Conservation (phyloP, 1,140 invertebrate genomes). For the Gyrodactylus bullatarudis region DNA sequence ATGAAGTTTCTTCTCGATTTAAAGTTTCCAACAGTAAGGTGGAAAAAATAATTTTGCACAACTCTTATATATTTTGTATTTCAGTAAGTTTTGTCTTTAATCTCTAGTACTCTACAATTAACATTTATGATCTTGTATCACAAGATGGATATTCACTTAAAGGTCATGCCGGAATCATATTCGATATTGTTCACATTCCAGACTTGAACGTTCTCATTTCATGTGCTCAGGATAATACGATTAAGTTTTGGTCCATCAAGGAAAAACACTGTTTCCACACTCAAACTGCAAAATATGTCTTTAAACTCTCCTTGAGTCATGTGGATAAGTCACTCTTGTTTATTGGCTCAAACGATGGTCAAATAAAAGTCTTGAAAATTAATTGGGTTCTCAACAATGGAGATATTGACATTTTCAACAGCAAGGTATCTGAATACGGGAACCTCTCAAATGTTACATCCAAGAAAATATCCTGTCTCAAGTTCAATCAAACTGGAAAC, state of each 20-base stretch:
- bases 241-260: not conserved
- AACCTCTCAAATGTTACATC: not conserved
- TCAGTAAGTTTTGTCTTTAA: not conserved
- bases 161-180: not conserved
- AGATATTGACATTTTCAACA: not conserved
- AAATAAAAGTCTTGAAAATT: not conserved
- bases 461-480: not conserved
- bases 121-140: not conserved
- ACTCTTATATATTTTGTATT: not conserved
- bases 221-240: not conserved
- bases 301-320: not conserved
- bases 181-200: not conserved
- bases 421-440: not conserved
- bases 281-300: not conserved
- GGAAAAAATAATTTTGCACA: not conserved
- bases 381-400: not conserved
- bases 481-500: not conserved
- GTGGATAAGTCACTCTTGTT: not conserved
- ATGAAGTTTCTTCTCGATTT: not conserved
- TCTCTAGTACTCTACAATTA: not conserved
- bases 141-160: not conserved
- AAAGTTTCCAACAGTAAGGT: not conserved
- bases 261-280: not conserved
- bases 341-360: not conserved
- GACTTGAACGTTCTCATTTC: not conserved